Evolutionary conservation across 2,797 vertebrate species (phyloP).

Genomic region (Denticeps clupeoides): DNA sequence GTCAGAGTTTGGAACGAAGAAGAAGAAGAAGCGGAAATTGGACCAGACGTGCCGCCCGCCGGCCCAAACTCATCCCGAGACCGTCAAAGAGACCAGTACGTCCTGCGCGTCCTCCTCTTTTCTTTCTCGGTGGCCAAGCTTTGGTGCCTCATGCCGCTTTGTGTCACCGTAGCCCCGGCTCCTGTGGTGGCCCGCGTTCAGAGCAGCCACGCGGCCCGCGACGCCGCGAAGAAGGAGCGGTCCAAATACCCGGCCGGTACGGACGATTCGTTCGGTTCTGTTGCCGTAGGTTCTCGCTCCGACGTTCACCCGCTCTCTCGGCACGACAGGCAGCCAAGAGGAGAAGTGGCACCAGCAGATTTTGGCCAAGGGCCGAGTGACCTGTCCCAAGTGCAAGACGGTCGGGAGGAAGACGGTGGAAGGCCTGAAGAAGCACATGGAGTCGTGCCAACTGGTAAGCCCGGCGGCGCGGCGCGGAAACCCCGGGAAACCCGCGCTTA

Average conservation of each 20-base stretch:
- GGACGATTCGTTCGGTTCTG: background rate
- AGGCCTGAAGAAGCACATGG: constrained; percentile 89
- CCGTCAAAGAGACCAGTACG: constrained; percentile 40
- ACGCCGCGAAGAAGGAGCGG: constrained; percentile 48
- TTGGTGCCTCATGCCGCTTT: too few relatives aligned
- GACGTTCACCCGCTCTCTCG: background rate
- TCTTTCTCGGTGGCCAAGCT: background rate
- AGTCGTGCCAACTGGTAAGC: constrained; percentile 72
- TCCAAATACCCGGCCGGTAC: constrained; percentile 55
- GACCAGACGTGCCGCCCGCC: constrained; percentile 24
- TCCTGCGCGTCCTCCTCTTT: background rate
- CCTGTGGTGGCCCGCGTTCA: too few relatives aligned
- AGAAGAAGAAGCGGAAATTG: constrained; percentile 46
- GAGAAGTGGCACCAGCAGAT: constrained; percentile 86
- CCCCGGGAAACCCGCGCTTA: too few relatives aligned
- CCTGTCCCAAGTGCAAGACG: constrained; percentile 83
- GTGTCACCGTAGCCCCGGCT: too few relatives aligned
- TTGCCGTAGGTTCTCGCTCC: too few relatives aligned
- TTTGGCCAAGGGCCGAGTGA: constrained; percentile 75
- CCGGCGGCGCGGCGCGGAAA: too few relatives aligned
- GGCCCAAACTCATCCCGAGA: constrained; percentile 31
- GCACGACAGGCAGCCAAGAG: constrained; percentile 74
- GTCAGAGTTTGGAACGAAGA: constrained; percentile 48
- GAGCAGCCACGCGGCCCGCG: constrained; percentile 1
- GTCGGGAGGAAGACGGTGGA: constrained; percentile 89